Conservation (phyloP, 30 jellyfish, hydroid and myxozoan genomes). For the Cassiopea andromeda region DNA sequence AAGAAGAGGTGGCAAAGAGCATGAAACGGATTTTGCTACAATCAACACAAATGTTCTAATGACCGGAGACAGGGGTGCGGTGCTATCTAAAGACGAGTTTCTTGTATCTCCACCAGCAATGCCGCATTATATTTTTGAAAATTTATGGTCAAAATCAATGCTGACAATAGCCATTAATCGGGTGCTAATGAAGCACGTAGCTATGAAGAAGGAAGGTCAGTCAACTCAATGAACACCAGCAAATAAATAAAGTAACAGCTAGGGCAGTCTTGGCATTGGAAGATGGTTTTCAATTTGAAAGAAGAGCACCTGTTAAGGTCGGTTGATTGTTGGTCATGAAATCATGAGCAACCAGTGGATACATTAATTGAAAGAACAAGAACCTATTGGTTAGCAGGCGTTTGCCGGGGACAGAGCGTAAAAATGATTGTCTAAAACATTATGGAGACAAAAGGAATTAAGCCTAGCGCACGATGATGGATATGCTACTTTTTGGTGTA, state of each 20-base stretch:
- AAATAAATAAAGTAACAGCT: neutral
- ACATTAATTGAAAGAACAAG: neutral
- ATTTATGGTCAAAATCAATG: neutral
- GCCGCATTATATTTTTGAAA: neutral
- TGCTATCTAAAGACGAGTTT: neutral
- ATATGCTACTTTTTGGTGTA: conserved; percentile 4
- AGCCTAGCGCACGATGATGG: neutral
- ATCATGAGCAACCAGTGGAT: conserved; percentile 33
- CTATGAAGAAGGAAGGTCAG: conserved; percentile 18
- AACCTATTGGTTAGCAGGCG: neutral
- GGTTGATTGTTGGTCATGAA: conserved; percentile 31
- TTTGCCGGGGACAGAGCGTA: neutral
- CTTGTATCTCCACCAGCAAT: too few species aligned
- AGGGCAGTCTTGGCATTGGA: neutral
- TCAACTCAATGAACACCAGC: conserved; percentile 37
- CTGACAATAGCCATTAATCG: neutral
- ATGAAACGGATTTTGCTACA: too few species aligned
- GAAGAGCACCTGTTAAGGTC: conserved; percentile 56
- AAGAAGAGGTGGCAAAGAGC: too few species aligned
- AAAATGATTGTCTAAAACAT: neutral
- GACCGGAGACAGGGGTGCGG: too few species aligned
- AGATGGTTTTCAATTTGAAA: conserved; percentile 10
- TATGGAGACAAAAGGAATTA: conserved; percentile 8
- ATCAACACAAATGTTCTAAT: too few species aligned
- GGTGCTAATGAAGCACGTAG: conserved; percentile 8